Percentiles rank a stretch among this genome's conserved stretches.
Evolutionary conservation across 2,888 invertebrate species (phyloP).

Genomic region (Heliconius ismenius): DNA sequence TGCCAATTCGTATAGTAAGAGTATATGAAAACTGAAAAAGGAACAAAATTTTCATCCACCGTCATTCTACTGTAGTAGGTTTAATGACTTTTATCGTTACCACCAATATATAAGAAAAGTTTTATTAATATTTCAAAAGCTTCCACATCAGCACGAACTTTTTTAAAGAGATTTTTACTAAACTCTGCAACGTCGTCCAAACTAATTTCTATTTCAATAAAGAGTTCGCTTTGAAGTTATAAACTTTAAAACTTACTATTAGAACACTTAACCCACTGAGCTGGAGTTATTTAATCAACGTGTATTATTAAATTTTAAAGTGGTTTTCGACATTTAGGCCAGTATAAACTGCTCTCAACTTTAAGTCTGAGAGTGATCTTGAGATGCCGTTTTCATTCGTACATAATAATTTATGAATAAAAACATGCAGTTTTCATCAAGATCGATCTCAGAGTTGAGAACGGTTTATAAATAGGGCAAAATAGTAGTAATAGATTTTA

Average conservation of each 20-base stretch:
- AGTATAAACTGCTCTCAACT: not conserved
- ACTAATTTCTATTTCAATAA: constrained; percentile 38
- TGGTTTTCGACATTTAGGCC: not conserved
- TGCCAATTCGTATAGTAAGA: no score
- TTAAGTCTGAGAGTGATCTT: no score
- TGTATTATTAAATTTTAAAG: constrained; percentile 1
- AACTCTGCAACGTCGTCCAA: constrained; percentile 26
- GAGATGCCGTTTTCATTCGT: no score
- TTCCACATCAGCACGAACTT: constrained; percentile 28
- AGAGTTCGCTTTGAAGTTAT: constrained; percentile 32
- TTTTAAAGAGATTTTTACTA: constrained; percentile 32
- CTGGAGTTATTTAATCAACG: constrained; percentile 14
- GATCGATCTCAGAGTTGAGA: no score
- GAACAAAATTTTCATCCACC: not conserved
- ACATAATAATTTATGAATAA: no score
- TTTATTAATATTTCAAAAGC: constrained; percentile 36
- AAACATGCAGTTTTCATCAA: no score
- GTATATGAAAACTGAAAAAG: not conserved
- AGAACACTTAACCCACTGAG: constrained; percentile 26
- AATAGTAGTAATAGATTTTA: no score
- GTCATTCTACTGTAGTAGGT: not conserved
- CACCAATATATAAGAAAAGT: constrained; percentile 31
- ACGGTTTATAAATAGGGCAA: no score
- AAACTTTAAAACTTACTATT: constrained; percentile 30
- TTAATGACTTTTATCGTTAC: constrained; percentile 16